These are phyloP conservation scores for Heliocidaris tuberculata DNA, from an alignment of 35 echinoderm and acorn worm species.

Conservation along the genomic window DNA sequence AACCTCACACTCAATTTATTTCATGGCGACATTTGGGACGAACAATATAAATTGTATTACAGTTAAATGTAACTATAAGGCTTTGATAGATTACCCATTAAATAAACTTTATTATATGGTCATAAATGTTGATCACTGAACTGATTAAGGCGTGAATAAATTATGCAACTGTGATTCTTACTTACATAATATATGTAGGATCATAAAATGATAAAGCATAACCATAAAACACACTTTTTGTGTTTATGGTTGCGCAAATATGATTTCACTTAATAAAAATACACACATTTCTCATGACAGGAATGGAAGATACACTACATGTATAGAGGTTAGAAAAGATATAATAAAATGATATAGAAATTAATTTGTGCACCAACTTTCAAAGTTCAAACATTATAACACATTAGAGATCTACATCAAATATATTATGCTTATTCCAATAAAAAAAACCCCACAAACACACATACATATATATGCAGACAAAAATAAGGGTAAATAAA, in stretches of 20 bases:
- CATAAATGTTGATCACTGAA: background rate
- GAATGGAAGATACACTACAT: background rate
- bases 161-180: background rate
- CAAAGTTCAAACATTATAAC: too few species aligned
- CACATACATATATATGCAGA: background rate
- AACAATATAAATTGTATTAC: too few species aligned
- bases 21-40: too few species aligned
- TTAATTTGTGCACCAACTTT: background rate
- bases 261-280: background rate
- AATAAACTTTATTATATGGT: background rate
- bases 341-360: background rate
- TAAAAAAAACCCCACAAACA: background rate
- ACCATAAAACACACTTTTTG: background rate
- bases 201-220: background rate
- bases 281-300: background rate
- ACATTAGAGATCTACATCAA: background rate
- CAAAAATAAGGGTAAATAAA: background rate
- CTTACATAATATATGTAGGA: background rate
- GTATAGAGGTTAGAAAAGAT: background rate
- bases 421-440: background rate
- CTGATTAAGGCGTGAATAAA: too few species aligned
- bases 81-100: background rate
- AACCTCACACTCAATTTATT: too few species aligned
- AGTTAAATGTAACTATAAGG: too few species aligned
- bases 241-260: background rate